These are phyloP conservation scores for Tringa solitaria DNA, from an alignment of 2,113 vertebrate genomes.

Conservation along the genomic window DNA sequence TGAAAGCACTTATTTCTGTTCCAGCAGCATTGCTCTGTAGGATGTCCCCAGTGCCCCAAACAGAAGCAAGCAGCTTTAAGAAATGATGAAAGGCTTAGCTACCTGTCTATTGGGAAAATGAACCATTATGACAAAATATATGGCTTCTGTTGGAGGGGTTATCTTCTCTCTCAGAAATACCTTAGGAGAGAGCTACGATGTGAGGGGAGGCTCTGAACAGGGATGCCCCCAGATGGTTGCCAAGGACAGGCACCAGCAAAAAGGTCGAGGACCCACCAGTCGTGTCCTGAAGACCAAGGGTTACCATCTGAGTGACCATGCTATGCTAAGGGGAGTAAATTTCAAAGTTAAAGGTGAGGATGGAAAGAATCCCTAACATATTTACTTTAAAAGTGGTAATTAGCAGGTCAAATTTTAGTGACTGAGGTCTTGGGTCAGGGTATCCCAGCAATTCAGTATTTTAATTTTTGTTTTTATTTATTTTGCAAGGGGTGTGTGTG, in stretches of 20 bases:
- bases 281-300: not conserved
- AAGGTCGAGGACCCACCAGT: not conserved
- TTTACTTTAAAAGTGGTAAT: not conserved
- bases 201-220: accelerated
- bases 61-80: not conserved
- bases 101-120: not conserved
- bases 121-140: not conserved
- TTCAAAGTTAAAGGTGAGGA: not conserved
- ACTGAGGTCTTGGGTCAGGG: accelerated
- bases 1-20: not conserved
- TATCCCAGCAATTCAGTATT: not conserved
- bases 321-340: not conserved
- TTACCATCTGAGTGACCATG: not conserved
- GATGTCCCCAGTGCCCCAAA: not conserved
- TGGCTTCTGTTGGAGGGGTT: not conserved
- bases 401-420: not conserved
- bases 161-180: not conserved
- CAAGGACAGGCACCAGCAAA: not conserved
- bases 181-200: not conserved
- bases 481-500: not conserved
- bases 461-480: not conserved
- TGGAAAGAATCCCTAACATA: not conserved
- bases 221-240: accelerated
- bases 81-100: not conserved
- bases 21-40: not conserved